Percentiles rank a stretch among this genome's conserved stretches.
Conservation (phyloP, 1,140 invertebrate genomes). For the Halictus rubicundus region DNA sequence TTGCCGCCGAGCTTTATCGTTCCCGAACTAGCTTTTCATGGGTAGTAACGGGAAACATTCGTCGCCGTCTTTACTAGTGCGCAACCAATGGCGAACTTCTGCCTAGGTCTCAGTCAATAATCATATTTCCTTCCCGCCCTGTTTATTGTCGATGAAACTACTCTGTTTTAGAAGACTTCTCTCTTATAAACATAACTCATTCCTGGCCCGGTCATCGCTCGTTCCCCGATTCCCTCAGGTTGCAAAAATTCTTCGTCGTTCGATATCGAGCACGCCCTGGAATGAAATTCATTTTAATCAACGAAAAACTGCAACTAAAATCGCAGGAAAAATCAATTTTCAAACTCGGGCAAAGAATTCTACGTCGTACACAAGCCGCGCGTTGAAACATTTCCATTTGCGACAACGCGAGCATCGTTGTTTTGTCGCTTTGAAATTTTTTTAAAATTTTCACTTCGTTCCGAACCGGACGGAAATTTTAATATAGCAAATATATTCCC, state of each 20-base stretch:
- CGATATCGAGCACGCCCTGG: too few species aligned
- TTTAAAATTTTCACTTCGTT: too few species aligned
- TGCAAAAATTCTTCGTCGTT: background rate
- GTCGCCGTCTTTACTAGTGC: conserved; percentile 29
- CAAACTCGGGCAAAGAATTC: too few species aligned
- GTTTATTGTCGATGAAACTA: conserved; percentile 20
- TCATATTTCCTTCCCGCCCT: conserved; percentile 30
- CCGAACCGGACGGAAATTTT: too few species aligned
- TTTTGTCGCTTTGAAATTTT: too few species aligned
- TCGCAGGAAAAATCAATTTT: too few species aligned
- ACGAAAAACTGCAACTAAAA: too few species aligned
- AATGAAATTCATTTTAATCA: too few species aligned
- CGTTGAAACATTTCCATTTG: too few species aligned
- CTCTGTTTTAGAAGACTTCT: background rate
- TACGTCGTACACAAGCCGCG: too few species aligned
- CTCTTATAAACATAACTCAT: background rate
- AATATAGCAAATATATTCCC: too few species aligned
- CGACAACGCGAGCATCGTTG: too few species aligned
- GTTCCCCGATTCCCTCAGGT: background rate
- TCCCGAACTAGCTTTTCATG: conserved; percentile 47
- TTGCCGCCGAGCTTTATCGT: conserved; percentile 44
- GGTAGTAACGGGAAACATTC: conserved; percentile 45
- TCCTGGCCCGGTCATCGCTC: conserved; percentile 20
- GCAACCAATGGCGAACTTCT: conserved; percentile 38
- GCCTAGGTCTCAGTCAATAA: conserved; percentile 25